These are phyloP conservation scores for Aphidius gifuensis DNA, from an alignment of 1,140 invertebrate species.

Conservation along the genomic window DNA sequence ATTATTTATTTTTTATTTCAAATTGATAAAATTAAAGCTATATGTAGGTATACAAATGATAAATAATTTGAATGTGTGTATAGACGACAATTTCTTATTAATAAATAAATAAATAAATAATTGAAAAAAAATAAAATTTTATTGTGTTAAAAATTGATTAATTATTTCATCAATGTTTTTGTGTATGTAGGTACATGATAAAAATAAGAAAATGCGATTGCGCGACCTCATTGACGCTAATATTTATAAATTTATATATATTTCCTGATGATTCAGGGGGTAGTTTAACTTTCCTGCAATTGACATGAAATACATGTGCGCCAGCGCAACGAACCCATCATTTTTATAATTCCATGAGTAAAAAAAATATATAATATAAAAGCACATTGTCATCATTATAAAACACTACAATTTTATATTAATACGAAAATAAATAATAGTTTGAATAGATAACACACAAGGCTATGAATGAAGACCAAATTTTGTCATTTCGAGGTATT, in stretches of 20 bases:
- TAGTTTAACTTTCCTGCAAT: slow-evolving; percentile 14
- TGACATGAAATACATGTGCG: slow-evolving; percentile 19
- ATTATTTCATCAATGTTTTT: too few species aligned
- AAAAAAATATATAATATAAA: not conserved
- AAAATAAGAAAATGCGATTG: slow-evolving; percentile 31
- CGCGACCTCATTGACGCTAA: slow-evolving; percentile 38
- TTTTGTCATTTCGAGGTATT: slow-evolving; percentile 71
- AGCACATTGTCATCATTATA: slow-evolving; percentile 21
- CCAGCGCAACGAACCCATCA: slow-evolving; percentile 11
- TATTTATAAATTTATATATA: slow-evolving; percentile 22
- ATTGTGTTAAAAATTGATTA: not conserved
- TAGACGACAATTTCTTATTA: slow-evolving; percentile 1
- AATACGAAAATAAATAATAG: slow-evolving; percentile 3
- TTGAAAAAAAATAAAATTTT: too few species aligned
- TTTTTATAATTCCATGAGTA: not conserved
- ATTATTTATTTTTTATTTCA: too few species aligned
- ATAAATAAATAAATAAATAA: slow-evolving; percentile 8
- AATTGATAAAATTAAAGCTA: not conserved
- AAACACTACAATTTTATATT: not conserved
- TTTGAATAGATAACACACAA: slow-evolving; percentile 31
- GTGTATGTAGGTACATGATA: not conserved
- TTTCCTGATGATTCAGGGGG: slow-evolving; percentile 23
- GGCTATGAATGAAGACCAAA: slow-evolving; percentile 69
- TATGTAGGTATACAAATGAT: slow-evolving; percentile 19
- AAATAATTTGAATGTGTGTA: slow-evolving; percentile 2